Evolutionary conservation across 2,113 vertebrate species (phyloP), one percentile per base, ranked within the genome.

Genomic region (Octodon degus): DNA sequence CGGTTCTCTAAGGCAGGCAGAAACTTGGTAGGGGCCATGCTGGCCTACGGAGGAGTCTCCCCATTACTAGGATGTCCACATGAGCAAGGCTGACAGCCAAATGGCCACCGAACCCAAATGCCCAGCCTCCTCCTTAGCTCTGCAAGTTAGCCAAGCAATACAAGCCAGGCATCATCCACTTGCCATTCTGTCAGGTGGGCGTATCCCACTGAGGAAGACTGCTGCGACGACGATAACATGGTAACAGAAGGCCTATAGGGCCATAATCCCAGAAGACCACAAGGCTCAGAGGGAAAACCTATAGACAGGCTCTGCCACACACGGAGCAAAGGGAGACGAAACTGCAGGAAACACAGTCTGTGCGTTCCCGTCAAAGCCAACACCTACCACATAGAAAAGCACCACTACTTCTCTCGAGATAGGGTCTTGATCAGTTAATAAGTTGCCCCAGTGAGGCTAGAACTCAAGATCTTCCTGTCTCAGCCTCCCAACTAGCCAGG

Each of bases 1-100:
- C 99, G 99, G 96, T 99, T 99, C 97, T 99, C 99, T 99, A 95
- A 43, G 20, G 0, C 0, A 2, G 30, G 10, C 11, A 1, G 32
- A n/a, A 7, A 10, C 37, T 27, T 0, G 83, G 89, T 7, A 2
- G 22, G 68, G 55, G 2, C 19, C 0, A 12, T 10, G 4, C 5
- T 3, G 25, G 68, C 32, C 7, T 40, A 43, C 0, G 3, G 37
- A 58, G 7, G 13, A 2, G 0, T 16, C 24, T 58, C 19, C 12
- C 0, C 50, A 58, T 93, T 17, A 4, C 68, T 16, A 8, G 7
- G 7, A 19, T 4, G 13, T 14, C 55, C 12, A 3, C 0, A 4
- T 0, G 4, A 14, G 19, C 7, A 12, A 55, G 62, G 25, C 32
- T 17, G 8, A 62, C 20, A 79, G 72, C 62, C 47, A 86, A 83